Evolutionary conservation across 2,888 invertebrate genomes (phyloP).

Genomic region (Andrena camellia): DNA sequence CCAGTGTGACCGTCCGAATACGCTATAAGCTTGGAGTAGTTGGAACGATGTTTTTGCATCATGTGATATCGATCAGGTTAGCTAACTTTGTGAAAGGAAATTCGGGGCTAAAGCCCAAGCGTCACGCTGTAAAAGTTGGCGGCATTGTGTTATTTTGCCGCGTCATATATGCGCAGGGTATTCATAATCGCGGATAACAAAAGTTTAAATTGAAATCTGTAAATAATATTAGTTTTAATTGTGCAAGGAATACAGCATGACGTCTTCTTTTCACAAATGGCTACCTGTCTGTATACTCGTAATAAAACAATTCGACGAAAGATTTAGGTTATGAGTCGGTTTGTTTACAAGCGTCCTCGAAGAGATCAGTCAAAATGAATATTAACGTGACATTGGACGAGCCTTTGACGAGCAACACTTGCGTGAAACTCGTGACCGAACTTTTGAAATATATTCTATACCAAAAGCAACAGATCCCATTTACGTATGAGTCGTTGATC

Average conservation of each 20-base stretch:
- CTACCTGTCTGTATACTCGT: not conserved
- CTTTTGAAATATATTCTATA: conserved; percentile 84
- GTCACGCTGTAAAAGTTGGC: not conserved
- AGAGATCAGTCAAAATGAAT: conserved; percentile 67
- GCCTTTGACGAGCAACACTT: conserved; percentile 82
- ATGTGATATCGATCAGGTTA: not conserved
- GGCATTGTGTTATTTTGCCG: not conserved
- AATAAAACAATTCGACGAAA: not conserved
- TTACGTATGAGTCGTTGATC: conserved; percentile 81
- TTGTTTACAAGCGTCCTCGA: conserved; percentile 4
- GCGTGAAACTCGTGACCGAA: conserved; percentile 82
- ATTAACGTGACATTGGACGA: conserved; percentile 82
- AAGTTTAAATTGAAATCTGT: not conserved
- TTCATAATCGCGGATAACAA: not conserved
- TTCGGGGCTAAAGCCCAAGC: not conserved
- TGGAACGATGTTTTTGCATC: too few relatives aligned
- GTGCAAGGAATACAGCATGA: not conserved
- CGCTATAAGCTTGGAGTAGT: too few relatives aligned
- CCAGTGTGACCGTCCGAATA: too few relatives aligned
- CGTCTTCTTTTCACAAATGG: not conserved
- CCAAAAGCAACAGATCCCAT: conserved; percentile 85
- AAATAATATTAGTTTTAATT: conserved; percentile 3
- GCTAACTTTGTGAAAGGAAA: not conserved
- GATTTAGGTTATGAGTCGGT: conserved; percentile 10
- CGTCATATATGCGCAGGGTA: not conserved